Conservation (phyloP, 2,888 invertebrate genomes). For the Dryobotodes eremita region DNA sequence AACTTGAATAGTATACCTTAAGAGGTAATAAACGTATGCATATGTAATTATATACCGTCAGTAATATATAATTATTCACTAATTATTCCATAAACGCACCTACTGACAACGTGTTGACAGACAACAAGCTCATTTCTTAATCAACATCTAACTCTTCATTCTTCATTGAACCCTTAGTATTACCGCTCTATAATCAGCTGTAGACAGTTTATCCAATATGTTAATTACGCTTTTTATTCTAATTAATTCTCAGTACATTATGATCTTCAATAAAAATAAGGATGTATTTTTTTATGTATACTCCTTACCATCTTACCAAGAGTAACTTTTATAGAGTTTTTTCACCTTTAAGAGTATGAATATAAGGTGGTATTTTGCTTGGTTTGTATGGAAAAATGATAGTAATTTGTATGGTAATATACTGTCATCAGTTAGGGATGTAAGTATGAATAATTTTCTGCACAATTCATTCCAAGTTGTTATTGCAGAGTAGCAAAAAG, state of each 20-base stretch:
- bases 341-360: rapidly evolving
- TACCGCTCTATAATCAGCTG: slow-evolving; percentile 34
- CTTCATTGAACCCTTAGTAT: slow-evolving; percentile 18
- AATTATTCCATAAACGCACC: slow-evolving; percentile 28
- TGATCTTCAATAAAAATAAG: slow-evolving; percentile 53
- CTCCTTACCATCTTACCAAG: slow-evolving; percentile 31
- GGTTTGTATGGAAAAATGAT: slow-evolving; percentile 13
- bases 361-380: slow-evolving; percentile 46
- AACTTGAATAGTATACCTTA: background rate
- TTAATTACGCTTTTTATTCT: slow-evolving; percentile 53
- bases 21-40: background rate
- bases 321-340: background rate
- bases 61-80: slow-evolving; percentile 14
- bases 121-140: slow-evolving; percentile 5
- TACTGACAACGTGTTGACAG: slow-evolving; percentile 39
- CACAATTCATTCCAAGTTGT: slow-evolving; percentile 66
- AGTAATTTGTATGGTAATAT: slow-evolving; percentile 70
- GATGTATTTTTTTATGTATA: slow-evolving; percentile 46
- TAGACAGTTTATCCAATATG: slow-evolving; percentile 42
- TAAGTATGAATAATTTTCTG: slow-evolving; percentile 71
- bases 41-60: slow-evolving; percentile 12
- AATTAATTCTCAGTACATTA: slow-evolving; percentile 60
- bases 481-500: slow-evolving; percentile 57
- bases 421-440: slow-evolving; percentile 67
- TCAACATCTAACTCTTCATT: slow-evolving; percentile 26